Evolutionary conservation across 2,113 vertebrate genomes (phyloP).

Genomic region (Mixornis gularis): DNA sequence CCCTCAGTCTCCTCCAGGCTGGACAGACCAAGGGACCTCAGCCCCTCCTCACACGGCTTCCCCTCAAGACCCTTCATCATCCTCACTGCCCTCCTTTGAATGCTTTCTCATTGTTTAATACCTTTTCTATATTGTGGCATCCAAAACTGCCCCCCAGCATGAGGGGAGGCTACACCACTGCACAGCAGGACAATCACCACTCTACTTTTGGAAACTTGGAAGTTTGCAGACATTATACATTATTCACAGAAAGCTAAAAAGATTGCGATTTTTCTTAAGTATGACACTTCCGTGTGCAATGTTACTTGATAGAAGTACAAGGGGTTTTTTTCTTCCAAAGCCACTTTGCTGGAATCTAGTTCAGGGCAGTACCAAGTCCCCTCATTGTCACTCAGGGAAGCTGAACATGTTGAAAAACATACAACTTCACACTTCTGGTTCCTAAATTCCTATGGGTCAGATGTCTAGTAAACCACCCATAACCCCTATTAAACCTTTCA

Average conservation of each 20-base stretch:
- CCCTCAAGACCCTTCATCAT: rapidly evolving
- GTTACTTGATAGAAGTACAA: neutral
- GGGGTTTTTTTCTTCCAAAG: rapidly evolving
- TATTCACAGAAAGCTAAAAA: neutral
- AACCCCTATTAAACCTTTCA: neutral
- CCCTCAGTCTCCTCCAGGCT: neutral
- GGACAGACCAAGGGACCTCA: rapidly evolving
- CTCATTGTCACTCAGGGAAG: neutral
- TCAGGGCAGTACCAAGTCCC: neutral
- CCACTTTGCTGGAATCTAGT: neutral
- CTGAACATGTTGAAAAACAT: rapidly evolving
- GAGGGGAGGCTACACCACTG: neutral
- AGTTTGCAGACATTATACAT: neutral
- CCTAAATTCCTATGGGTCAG: neutral
- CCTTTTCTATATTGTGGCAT: neutral
- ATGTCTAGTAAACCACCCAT: neutral
- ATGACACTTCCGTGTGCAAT: rapidly evolving
- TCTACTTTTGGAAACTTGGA: neutral
- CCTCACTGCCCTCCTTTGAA: neutral
- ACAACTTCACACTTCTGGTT: neutral
- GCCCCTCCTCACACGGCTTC: rapidly evolving
- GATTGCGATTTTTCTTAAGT: neutral
- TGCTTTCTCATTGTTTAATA: neutral
- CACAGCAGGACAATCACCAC: neutral
- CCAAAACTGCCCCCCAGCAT: neutral